A percentile compares a stretch with the other conserved stretches of the same genome.
phyloP scores from a whole-genome alignment of 1,140 invertebrate species.

The Teleogryllus occipitalis region DNA sequence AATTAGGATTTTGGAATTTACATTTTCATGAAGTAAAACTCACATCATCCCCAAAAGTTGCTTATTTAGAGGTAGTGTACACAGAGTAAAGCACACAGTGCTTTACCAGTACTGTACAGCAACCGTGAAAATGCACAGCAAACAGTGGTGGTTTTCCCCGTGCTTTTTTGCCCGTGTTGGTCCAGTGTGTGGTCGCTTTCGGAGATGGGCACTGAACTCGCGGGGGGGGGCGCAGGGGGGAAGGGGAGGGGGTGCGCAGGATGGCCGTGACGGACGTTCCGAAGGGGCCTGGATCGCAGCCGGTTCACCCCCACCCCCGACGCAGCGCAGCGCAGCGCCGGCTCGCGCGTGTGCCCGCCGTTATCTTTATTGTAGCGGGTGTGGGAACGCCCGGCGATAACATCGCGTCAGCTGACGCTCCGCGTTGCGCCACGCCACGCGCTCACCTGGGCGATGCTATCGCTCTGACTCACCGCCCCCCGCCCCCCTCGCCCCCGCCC shows the following conservation, averaged over 20 bases:
- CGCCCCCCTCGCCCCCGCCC: too few species aligned
- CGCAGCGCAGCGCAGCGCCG: neutral
- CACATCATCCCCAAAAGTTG: too few species aligned
- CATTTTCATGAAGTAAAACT: too few species aligned
- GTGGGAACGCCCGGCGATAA: neutral
- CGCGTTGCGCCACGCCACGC: neutral
- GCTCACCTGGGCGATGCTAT: neutral
- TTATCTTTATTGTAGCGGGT: neutral
- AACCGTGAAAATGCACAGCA: too few species aligned
- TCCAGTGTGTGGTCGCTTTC: too few species aligned
- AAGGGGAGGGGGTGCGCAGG: neutral
- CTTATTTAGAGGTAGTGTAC: too few species aligned
- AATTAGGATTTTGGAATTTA: too few species aligned
- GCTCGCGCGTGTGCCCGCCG: neutral
- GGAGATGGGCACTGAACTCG: too few species aligned
- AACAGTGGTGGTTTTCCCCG: too few species aligned
- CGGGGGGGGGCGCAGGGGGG: neutral
- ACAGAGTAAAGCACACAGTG: too few species aligned
- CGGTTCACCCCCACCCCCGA: neutral
- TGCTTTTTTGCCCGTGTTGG: too few species aligned
- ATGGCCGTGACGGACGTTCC: neutral
- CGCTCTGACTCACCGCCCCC: neutral
- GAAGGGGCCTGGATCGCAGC: neutral
- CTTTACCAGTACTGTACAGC: too few species aligned
- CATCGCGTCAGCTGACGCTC: neutral